Percentiles rank a stretch among this genome's conserved stretches.
These are phyloP conservation scores for Sarcophaga carnaria DNA, from an alignment of 2,888 invertebrate genomes.

Conservation along the genomic window DNA sequence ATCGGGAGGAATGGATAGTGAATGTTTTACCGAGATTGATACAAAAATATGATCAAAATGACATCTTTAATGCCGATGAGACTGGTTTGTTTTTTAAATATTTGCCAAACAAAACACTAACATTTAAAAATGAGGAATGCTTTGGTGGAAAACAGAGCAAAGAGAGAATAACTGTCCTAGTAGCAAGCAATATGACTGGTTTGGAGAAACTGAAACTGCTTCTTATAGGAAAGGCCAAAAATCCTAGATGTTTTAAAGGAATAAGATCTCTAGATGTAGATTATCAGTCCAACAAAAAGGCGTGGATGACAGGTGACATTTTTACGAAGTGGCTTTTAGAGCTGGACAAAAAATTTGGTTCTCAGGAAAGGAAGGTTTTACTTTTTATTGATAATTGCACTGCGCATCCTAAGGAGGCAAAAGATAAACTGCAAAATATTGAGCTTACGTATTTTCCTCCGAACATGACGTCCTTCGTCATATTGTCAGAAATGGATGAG, in stretches of 20 bases:
- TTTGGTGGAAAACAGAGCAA: slow-evolving; percentile 11
- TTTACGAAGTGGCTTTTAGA: slow-evolving; percentile 59
- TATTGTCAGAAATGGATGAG: no score
- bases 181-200: slow-evolving; percentile 60
- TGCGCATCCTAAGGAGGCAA: slow-evolving; percentile 55
- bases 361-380: slow-evolving; percentile 58
- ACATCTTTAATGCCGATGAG: no score
- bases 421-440: slow-evolving; percentile 62
- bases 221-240: slow-evolving; percentile 6
- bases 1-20: no score
- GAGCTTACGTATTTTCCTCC: slow-evolving; percentile 60
- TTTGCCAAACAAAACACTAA: no score
- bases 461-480: slow-evolving; percentile 65
- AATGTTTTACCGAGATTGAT: no score
- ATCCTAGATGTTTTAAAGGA: no score
- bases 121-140: no score
- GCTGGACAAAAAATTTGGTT: slow-evolving; percentile 55
- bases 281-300: slow-evolving; percentile 15
- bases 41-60: no score
- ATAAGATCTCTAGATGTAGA: slow-evolving; percentile 35
- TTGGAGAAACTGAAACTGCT: slow-evolving; percentile 58
- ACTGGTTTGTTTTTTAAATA: no score
- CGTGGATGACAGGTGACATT: slow-evolving; percentile 60
- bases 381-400: slow-evolving; percentile 61
- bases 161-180: slow-evolving; percentile 34